Evolutionary conservation across 2,113 vertebrate species (phyloP).

Genomic region (Ammodytes dubius): DNA sequence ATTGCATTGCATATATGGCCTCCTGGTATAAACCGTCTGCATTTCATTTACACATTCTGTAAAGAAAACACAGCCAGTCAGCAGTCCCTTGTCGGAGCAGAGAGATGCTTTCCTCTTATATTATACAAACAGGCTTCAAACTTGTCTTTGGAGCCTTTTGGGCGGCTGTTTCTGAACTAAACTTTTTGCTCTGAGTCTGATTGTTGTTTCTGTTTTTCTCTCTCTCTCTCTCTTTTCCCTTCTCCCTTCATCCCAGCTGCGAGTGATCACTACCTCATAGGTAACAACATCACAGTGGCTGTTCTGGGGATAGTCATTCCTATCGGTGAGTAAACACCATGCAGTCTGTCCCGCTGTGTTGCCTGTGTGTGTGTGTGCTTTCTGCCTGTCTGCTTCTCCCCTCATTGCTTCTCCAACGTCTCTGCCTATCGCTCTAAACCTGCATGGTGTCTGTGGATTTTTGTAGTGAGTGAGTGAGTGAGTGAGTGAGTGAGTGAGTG

Average conservation of each 20-base stretch:
- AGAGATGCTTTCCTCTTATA: constrained; percentile 34
- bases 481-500: not conserved
- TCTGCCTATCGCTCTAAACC: constrained; percentile 45
- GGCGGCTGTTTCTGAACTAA: constrained; percentile 9
- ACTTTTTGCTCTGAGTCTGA: constrained; percentile 40
- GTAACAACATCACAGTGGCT: constrained; percentile 93
- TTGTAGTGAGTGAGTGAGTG: not conserved
- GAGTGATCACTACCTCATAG: constrained; percentile 89
- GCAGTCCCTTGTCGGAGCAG: constrained; percentile 28
- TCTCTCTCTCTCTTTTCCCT: not conserved
- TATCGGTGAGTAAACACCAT: constrained; percentile 89
- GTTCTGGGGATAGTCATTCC: constrained; percentile 94
- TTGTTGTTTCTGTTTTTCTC: constrained; percentile 12
- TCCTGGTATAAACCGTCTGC: constrained; percentile 27
- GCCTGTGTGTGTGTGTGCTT: constrained; percentile 31
- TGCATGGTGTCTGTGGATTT: constrained; percentile 45
- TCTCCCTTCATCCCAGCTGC: constrained; percentile 85
- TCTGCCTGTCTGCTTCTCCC: constrained; percentile 66
- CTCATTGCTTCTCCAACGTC: constrained; percentile 55
- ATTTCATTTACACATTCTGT: constrained; percentile 54
- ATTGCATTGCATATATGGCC: constrained; percentile 57
- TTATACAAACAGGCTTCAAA: constrained; percentile 48
- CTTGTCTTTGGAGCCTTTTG: constrained; percentile 1
- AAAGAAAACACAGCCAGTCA: not conserved
- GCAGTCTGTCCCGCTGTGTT: constrained; percentile 39